Percentiles rank a stretch among this genome's conserved stretches.
phyloP scores from a whole-genome alignment of 1,140 invertebrate genomes.

The Eupristina koningsbergeri region DNA sequence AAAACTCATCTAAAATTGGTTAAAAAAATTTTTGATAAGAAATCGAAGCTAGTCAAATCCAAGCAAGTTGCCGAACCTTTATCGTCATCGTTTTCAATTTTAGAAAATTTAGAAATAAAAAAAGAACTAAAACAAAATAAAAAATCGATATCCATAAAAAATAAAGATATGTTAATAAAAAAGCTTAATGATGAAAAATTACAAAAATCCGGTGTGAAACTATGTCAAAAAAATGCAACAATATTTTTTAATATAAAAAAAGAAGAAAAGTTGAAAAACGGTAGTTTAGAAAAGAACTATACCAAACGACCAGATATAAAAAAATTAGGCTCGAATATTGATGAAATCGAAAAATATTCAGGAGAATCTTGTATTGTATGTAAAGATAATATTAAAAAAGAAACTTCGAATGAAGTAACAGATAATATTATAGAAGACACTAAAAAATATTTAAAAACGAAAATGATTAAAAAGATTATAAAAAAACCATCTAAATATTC shows the following conservation, averaged over 20 bases:
- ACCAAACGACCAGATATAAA: constrained; percentile 65
- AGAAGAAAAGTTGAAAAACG: constrained; percentile 64
- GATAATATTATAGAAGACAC: constrained; percentile 65
- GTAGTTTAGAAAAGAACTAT: constrained; percentile 65
- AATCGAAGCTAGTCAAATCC: constrained; percentile 68
- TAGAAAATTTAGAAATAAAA: neutral
- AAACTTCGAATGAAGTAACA: constrained; percentile 61
- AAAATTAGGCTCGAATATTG: constrained; percentile 61
- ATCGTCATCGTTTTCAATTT: neutral
- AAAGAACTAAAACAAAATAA: constrained; percentile 31
- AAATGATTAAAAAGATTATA: constrained; percentile 57
- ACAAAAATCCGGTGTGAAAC: constrained; percentile 63
- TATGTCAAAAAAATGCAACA: constrained; percentile 63
- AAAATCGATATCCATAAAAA: constrained; percentile 15
- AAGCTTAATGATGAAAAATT: constrained; percentile 56
- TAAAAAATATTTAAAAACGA: constrained; percentile 62
- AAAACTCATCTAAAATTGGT: constrained; percentile 64
- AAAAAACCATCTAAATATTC: constrained; percentile 60
- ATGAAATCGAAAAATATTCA: constrained; percentile 58
- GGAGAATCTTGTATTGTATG: constrained; percentile 59
- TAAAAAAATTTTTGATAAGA: constrained; percentile 68
- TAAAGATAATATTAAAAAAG: constrained; percentile 62
- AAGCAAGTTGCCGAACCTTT: constrained; percentile 48
- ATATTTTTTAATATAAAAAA: constrained; percentile 59
- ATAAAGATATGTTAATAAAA: constrained; percentile 27